phyloP scores from a whole-genome alignment of 1,140 invertebrate genomes.

The Panagrolaimus sp. region DNA sequence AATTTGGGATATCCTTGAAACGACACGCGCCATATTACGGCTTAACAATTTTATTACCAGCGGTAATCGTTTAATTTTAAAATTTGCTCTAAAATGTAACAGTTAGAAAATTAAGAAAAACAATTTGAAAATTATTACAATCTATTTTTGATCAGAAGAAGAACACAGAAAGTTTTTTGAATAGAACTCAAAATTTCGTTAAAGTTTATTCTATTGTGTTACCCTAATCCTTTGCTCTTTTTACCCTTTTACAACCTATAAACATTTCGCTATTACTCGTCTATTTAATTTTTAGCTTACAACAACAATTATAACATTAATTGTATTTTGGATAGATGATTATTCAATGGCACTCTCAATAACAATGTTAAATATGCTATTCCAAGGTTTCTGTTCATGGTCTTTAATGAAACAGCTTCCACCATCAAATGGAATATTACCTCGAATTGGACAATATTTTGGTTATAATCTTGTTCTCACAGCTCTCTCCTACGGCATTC shows the following conservation, averaged over 20 bases:
- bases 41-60: conserved; percentile 46
- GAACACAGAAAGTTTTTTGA: too few relatives aligned
- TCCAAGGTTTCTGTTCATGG: conserved; percentile 11
- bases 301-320: not conserved
- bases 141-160: too few relatives aligned
- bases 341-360: not conserved
- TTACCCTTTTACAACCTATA: too few relatives aligned
- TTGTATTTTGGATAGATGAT: conserved; percentile 18
- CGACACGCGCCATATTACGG: conserved; percentile 48
- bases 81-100: not conserved
- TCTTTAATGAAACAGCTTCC: not conserved
- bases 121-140: too few relatives aligned
- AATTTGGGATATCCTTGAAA: conserved; percentile 49
- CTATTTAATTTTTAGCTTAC: conserved; percentile 14
- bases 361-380: not conserved
- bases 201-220: too few relatives aligned
- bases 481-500: not conserved
- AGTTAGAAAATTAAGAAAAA: too few relatives aligned
- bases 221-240: too few relatives aligned
- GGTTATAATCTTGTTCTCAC: not conserved
- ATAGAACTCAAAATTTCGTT: too few relatives aligned
- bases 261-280: too few relatives aligned
- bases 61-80: conserved; percentile 31
- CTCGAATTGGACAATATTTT: conserved; percentile 5
- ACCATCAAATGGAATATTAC: conserved; percentile 7